phyloP scores from a whole-genome alignment of 1,140 invertebrate species.

The Cherax quadricarinatus region DNA sequence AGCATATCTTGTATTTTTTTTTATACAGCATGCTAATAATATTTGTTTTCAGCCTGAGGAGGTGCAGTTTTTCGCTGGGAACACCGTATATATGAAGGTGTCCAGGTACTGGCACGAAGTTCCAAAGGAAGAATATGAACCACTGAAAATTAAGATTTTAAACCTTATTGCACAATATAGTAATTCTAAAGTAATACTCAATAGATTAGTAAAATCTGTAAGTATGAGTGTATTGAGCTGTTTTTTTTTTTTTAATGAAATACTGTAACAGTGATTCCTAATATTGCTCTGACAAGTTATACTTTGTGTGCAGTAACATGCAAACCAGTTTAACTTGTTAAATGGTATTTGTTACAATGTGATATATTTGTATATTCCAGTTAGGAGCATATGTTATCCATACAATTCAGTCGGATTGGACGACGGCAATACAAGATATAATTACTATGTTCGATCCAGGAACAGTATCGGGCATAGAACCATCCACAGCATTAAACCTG shows the following conservation, averaged over 20 bases:
- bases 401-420: conserved; percentile 72
- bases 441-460: conserved; percentile 72
- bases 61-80: conserved; percentile 73
- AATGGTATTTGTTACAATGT: too few species aligned
- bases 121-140: conserved; percentile 72
- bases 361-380: conserved; percentile 26
- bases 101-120: conserved; percentile 73
- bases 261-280: too few species aligned
- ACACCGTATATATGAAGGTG: conserved; percentile 73
- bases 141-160: conserved; percentile 70
- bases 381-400: conserved; percentile 71
- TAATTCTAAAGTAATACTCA: conserved; percentile 68
- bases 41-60: conserved; percentile 66
- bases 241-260: too few species aligned
- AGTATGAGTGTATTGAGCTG: conserved; percentile 7
- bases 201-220: conserved; percentile 72
- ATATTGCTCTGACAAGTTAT: too few species aligned
- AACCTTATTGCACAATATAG: conserved; percentile 69
- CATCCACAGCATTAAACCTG: conserved; percentile 67
- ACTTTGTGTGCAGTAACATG: too few species aligned
- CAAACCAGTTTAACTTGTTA: too few species aligned
- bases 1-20: too few species aligned
- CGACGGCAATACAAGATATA: conserved; percentile 71
- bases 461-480: conserved; percentile 67
- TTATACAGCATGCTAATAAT: too few species aligned